Evolutionary conservation across 2,113 vertebrate species (phyloP).

Genomic region (Colaptes auratus): DNA sequence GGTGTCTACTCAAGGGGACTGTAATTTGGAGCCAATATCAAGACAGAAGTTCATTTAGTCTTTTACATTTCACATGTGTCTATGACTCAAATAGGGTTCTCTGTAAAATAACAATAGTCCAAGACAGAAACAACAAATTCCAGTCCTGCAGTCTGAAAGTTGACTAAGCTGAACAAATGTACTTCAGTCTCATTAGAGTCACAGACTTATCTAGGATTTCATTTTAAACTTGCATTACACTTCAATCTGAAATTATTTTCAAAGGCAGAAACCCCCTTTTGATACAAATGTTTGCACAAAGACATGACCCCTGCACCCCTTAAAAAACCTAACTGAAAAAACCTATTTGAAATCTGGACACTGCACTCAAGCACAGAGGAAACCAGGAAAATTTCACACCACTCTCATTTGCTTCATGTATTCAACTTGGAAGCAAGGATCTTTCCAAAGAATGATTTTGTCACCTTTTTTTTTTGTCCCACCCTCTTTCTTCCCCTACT

Average conservation of each 20-base stretch:
- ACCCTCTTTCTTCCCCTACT: not conserved
- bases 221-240: not conserved
- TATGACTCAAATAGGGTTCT: not conserved
- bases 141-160: not conserved
- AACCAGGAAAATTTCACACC: not conserved
- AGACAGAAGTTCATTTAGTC: not conserved
- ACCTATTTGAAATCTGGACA: not conserved
- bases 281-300: not conserved
- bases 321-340: not conserved
- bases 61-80: not conserved
- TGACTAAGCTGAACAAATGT: not conserved
- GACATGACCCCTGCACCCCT: not conserved
- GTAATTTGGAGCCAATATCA: not conserved
- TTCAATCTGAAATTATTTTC: not conserved
- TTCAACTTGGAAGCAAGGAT: not conserved
- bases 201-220: not conserved
- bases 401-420: not conserved
- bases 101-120: not conserved
- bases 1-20: not conserved
- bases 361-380: not conserved
- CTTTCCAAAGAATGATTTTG: not conserved
- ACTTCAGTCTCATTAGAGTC: not conserved
- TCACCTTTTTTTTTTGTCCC: not conserved
- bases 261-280: not conserved
- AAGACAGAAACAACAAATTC: not conserved